Percentiles rank a stretch among this genome's conserved stretches.
These are phyloP conservation scores for Drosophila niveifrons DNA, from an alignment of 2,888 invertebrate species.

Conservation along the genomic window DNA sequence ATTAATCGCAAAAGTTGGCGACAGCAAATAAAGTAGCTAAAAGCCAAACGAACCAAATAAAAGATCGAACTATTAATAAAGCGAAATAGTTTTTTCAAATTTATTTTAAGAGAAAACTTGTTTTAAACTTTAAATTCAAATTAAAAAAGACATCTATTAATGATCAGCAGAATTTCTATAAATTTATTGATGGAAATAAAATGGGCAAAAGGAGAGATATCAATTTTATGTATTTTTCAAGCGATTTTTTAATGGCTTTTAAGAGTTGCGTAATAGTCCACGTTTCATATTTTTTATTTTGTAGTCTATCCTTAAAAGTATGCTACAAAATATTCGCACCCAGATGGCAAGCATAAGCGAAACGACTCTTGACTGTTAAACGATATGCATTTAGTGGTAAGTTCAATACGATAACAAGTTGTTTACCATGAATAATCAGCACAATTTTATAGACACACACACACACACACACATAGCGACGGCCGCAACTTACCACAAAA, in stretches of 20 bases:
- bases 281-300: neutral
- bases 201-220: neutral
- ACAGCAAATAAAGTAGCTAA: constrained; percentile 6
- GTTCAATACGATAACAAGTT: constrained; percentile 22
- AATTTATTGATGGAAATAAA: neutral
- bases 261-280: neutral
- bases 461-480: neutral
- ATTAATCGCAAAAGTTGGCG: constrained; percentile 7
- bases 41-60: neutral
- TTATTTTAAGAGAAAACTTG: neutral
- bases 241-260: neutral
- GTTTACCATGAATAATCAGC: constrained; percentile 23
- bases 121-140: neutral
- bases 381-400: neutral
- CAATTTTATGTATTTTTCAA: neutral
- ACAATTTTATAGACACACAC: constrained; percentile 25
- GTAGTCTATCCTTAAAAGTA: neutral
- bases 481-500: constrained; percentile 23
- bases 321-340: neutral
- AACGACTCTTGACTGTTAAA: neutral
- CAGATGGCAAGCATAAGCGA: neutral
- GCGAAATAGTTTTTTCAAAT: neutral
- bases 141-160: neutral
- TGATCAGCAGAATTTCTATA: neutral
- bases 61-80: neutral